Evolutionary conservation across 2,113 vertebrate genomes (phyloP).

Genomic region (Setophaga coronata): DNA sequence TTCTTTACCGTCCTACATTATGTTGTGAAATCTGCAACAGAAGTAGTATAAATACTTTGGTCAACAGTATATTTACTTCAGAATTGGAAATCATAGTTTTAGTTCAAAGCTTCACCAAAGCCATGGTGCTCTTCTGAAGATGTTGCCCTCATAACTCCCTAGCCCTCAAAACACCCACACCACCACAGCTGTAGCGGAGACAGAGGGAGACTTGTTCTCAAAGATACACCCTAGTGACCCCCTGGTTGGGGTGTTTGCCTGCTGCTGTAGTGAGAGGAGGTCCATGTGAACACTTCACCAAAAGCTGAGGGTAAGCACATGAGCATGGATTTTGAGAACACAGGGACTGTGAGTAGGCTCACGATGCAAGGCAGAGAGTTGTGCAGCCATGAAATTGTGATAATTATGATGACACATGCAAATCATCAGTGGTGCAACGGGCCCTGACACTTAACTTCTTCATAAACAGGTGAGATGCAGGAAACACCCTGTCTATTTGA

Average conservation of each 20-base stretch:
- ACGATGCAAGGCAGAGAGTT: fast-evolving
- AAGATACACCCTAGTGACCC: fast-evolving
- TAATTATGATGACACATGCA: background rate
- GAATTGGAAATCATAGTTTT: background rate
- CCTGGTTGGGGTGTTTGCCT: background rate
- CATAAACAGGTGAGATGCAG: background rate
- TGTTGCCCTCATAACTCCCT: background rate
- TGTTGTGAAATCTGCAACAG: background rate
- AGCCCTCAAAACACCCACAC: background rate
- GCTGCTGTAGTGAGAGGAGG: background rate
- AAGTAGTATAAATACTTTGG: background rate
- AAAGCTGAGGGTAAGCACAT: background rate
- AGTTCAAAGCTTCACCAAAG: background rate
- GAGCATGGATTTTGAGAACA: fast-evolving
- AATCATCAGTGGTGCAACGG: background rate
- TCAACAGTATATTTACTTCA: background rate
- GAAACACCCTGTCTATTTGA: background rate
- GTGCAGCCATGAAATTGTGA: background rate
- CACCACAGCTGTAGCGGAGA: background rate
- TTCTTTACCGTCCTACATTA: background rate
- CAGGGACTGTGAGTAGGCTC: background rate
- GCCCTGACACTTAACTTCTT: background rate
- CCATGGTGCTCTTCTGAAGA: background rate
- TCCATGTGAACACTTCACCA: background rate
- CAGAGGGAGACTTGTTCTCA: background rate